phyloP scores from a whole-genome alignment of 1,140 invertebrate genomes.

The Eupeodes corollae region DNA sequence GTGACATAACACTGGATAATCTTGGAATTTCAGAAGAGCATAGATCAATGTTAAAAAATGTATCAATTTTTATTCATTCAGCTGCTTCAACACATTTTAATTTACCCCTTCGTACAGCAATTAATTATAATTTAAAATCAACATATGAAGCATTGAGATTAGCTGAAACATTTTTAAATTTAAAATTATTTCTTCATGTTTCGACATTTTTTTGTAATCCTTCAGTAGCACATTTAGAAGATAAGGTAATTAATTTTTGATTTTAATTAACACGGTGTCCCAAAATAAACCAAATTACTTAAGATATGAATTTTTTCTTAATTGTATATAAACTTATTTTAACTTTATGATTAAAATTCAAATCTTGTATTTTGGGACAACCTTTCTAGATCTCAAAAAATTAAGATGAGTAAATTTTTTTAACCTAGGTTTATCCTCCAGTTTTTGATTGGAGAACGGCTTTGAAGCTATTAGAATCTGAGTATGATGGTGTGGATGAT shows the following conservation, averaged over 20 bases:
- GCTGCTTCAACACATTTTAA: conserved; percentile 76
- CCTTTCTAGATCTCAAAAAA: too few relatives aligned
- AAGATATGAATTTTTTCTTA: too few relatives aligned
- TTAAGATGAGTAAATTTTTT: too few relatives aligned
- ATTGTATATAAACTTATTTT: too few relatives aligned
- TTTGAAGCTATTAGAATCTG: too few relatives aligned
- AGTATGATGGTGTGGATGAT: too few relatives aligned
- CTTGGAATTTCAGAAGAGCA: conserved; percentile 17
- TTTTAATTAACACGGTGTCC: too few relatives aligned
- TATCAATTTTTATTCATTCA: conserved; percentile 82
- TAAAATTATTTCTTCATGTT: conserved; percentile 62
- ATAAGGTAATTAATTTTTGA: conserved; percentile 65
- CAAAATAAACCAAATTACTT: too few relatives aligned
- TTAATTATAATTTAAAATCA: conserved; percentile 52
- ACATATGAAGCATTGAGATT: conserved; percentile 52
- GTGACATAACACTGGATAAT: conserved; percentile 22
- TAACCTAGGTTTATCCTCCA: too few relatives aligned
- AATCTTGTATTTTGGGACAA: too few relatives aligned
- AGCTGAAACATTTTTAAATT: conserved; percentile 50
- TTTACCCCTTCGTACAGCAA: conserved; percentile 59
- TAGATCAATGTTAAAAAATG: conserved; percentile 40
- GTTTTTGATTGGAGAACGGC: too few relatives aligned
- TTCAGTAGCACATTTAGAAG: conserved; percentile 54
- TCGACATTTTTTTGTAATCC: conserved; percentile 64
- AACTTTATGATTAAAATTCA: too few relatives aligned